Conservation (phyloP, 2,888 invertebrate species). For the Anoplius nigerrimus region DNA sequence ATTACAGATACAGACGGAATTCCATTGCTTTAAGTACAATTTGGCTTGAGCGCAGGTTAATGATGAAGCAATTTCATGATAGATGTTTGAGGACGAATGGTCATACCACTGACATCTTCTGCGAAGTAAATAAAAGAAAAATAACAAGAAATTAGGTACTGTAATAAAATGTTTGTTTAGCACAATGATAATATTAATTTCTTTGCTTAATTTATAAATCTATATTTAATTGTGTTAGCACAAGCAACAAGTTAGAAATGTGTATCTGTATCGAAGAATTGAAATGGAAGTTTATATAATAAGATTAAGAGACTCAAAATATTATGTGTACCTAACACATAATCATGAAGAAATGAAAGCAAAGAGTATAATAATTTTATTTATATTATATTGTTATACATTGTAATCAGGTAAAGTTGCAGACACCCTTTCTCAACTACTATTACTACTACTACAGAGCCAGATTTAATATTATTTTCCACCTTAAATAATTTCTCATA, state of each 20-base stretch:
- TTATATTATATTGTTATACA: slow-evolving; percentile 21
- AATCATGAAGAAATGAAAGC: not conserved
- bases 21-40: not conserved
- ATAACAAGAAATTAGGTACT: slow-evolving; percentile 53
- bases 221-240: slow-evolving; percentile 4
- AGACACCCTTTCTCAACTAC: slow-evolving; percentile 15
- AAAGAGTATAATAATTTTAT: slow-evolving; percentile 26
- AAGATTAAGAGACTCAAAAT: too few relatives aligned
- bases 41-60: slow-evolving; percentile 43
- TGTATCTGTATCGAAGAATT: slow-evolving; percentile 6
- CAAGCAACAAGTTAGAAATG: slow-evolving; percentile 10
- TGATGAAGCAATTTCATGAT: slow-evolving; percentile 59
- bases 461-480: slow-evolving; percentile 16
- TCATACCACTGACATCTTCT: slow-evolving; percentile 66
- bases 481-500: slow-evolving; percentile 5
- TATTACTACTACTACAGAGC: slow-evolving; percentile 31
- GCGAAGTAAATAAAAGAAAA: slow-evolving; percentile 58
- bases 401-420: slow-evolving; percentile 14
- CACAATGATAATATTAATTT: slow-evolving; percentile 22
- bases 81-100: slow-evolving; percentile 60
- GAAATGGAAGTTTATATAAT: too few relatives aligned
- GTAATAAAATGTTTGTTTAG: slow-evolving; percentile 22
- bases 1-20: not conserved
- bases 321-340: too few relatives aligned
- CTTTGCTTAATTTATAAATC: slow-evolving; percentile 19